These are phyloP conservation scores for Pollenia griseotomentosa DNA, from an alignment of 2,888 invertebrate species.

Conservation along the genomic window DNA sequence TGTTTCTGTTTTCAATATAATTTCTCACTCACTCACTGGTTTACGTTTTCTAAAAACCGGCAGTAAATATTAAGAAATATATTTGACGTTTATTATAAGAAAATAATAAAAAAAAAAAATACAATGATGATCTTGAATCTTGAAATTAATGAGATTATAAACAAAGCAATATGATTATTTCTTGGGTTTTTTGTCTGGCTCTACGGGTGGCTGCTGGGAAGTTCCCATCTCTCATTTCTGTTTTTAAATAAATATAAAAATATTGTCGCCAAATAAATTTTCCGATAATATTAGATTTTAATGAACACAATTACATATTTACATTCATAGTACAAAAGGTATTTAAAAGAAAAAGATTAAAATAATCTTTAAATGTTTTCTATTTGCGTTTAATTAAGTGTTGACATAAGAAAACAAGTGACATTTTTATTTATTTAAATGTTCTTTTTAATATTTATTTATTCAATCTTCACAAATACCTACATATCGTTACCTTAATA, in stretches of 20 bases:
- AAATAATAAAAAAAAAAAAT: too few species aligned
- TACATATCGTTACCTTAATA: too few species aligned
- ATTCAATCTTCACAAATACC: too few species aligned
- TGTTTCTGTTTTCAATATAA: too few species aligned
- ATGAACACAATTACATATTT: too few species aligned
- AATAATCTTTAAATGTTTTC: not conserved
- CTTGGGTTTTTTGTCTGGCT: not conserved
- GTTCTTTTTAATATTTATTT: too few species aligned
- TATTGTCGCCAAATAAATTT: not conserved
- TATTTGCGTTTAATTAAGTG: not conserved
- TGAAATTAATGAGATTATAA: not conserved
- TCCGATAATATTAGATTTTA: not conserved
- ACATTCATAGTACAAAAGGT: not conserved
- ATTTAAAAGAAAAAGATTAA: not conserved
- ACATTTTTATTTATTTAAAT: not conserved
- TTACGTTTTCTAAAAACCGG: too few species aligned
- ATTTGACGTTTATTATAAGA: not conserved
- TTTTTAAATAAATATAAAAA: not conserved
- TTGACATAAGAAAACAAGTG: not conserved
- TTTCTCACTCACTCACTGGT: too few species aligned
- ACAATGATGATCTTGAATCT: conserved; percentile 7
- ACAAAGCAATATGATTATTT: not conserved
- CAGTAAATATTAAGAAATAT: not conserved
- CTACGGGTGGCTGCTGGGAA: not conserved
- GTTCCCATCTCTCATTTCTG: not conserved